phyloP scores from a whole-genome alignment of 2,113 vertebrate species.

The Tychaedon coryphoeus region DNA sequence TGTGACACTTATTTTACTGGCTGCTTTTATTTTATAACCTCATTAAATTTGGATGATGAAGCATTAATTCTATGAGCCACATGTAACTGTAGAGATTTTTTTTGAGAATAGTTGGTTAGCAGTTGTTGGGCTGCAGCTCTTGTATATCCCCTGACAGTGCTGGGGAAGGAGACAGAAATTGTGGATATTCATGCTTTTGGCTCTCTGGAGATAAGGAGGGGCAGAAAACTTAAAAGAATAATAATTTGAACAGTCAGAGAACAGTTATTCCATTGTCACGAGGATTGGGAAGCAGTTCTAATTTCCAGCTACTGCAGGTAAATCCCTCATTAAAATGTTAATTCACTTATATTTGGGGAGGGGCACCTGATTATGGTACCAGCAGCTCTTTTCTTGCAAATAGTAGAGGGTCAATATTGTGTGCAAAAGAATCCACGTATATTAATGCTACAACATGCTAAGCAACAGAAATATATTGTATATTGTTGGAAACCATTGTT shows the following conservation, averaged over 20 bases:
- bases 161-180: background rate
- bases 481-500: background rate
- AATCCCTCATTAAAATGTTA: background rate
- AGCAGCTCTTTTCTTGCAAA: background rate
- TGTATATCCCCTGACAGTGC: background rate
- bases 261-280: background rate
- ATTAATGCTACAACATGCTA: background rate
- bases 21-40: slow-evolving; percentile 57
- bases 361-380: background rate
- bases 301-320: background rate
- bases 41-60: slow-evolving; percentile 52
- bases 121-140: background rate
- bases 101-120: background rate
- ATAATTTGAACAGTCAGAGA: background rate
- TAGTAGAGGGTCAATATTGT: background rate
- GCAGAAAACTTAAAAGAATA: background rate
- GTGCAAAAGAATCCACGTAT: rapidly evolving
- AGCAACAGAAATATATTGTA: background rate
- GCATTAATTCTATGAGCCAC: slow-evolving; percentile 40
- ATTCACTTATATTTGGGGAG: background rate
- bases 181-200: background rate
- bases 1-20: slow-evolving; percentile 40
- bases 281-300: slow-evolving; percentile 6
- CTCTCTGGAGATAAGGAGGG: background rate
- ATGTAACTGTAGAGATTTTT: background rate